Conservation (phyloP, 2,113 vertebrate species). For the Cebus imitator region DNA sequence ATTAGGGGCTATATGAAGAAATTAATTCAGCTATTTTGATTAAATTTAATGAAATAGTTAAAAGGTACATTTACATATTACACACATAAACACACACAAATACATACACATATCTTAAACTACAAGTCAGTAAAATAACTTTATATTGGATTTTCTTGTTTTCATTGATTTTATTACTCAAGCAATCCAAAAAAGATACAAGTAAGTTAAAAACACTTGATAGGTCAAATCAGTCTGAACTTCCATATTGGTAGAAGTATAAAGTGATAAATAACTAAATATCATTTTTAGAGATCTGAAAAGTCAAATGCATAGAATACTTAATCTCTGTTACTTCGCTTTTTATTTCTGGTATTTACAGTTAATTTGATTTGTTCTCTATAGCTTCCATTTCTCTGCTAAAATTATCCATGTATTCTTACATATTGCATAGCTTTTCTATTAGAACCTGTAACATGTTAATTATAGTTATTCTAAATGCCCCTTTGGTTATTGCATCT, state of each 20-base stretch:
- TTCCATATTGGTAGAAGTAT: not conserved
- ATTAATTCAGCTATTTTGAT: not conserved
- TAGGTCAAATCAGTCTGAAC: not conserved
- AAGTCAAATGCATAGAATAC: not conserved
- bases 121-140: not conserved
- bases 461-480: not conserved
- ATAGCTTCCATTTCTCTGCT: not conserved
- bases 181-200: not conserved
- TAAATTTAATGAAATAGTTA: slow-evolving; percentile 10
- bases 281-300: not conserved
- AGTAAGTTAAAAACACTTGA: not conserved
- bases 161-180: not conserved
- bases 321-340: not conserved
- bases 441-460: not conserved
- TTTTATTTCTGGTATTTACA: not conserved
- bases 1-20: not conserved
- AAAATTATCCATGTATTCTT: not conserved
- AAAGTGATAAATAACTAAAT: not conserved
- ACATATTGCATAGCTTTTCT: not conserved
- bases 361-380: not conserved
- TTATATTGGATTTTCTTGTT: not conserved
- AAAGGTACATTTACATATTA: not conserved
- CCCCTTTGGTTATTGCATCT: not conserved
- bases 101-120: not conserved
- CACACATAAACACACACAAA: not conserved